Base-by-base conservation (phyloP, 2,113 vertebrate species). In the Chaetops frenatus region DNA sequence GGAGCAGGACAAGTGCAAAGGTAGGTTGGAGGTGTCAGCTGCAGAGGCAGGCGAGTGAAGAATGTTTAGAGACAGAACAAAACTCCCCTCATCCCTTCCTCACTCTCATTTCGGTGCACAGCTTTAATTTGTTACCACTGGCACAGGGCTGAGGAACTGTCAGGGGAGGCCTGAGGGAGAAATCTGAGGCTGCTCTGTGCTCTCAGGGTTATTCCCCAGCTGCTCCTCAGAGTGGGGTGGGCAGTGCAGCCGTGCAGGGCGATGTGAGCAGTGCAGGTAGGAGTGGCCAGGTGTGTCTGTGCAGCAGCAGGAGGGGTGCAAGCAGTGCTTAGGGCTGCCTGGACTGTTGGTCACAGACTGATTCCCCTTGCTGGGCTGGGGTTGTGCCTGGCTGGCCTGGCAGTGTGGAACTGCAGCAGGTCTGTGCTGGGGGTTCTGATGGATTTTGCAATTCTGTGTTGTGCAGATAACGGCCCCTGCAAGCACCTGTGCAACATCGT, bases 381-480 rank as follows among this genome's bases (percentile, higher is more conserved):
- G 5, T 33, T 44, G 24, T 64, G n/a, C 78, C 69, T 81, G 81
- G 47, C 31, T 53, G 80, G 16, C 25, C 33, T 36, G 48, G 79
- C 57, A n/a, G 19, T 9, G 65, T 69, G 42, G 23, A 19, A 23
- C 20, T 79, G 48, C 48, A 54, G 62, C 74, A 61, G 44, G 1
- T 33, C 8, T 13, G 3, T 48, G 42, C 25, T 24, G 38, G 44
- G 72, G 57, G 19, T 27, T 6, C 65, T 83, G 44, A 92, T 1
- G 13, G 7, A 2, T 54, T 90, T 36, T 80, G 40, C 65, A 31
- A 60, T 71, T 88, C 18, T 82, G 22, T 54, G 45, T 81, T 58
- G 61, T 56, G 8, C 31, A 99, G 99, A 97, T 92, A 98, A 98
- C 0, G 98, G 98, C 9, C 98, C 96, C 35, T 99, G 99, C 96